Conservation (phyloP, 2,113 vertebrate species). For the Lates calcarifer region DNA sequence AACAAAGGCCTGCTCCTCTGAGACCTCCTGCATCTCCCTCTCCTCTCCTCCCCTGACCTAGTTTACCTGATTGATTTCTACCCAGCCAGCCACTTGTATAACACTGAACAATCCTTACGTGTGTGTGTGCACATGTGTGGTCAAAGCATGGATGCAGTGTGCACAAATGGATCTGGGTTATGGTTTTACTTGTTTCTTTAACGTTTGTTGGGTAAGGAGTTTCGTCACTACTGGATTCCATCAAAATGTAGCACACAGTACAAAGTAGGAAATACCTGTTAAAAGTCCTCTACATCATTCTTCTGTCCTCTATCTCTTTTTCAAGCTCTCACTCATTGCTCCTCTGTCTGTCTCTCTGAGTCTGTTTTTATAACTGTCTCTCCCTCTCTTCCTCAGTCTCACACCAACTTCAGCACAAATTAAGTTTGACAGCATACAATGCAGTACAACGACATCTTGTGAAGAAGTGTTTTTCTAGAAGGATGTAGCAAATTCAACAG, state of each 20-base stretch:
- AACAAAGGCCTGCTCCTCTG: slow-evolving; percentile 75
- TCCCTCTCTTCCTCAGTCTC: background rate
- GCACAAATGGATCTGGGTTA: background rate
- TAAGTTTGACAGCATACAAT: slow-evolving; percentile 36
- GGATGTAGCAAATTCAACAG: slow-evolving; percentile 61
- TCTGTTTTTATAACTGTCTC: background rate
- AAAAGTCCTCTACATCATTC: background rate
- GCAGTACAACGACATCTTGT: slow-evolving; percentile 42
- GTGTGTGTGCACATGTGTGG: slow-evolving; percentile 30
- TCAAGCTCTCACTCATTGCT: background rate
- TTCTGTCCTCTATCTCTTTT: background rate
- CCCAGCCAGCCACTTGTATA: slow-evolving; percentile 72
- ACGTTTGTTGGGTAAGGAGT: background rate
- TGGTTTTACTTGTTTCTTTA: slow-evolving; percentile 27
- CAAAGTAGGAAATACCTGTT: background rate
- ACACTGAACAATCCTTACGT: slow-evolving; percentile 40
- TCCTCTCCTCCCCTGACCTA: slow-evolving; percentile 71
- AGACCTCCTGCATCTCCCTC: slow-evolving; percentile 68
- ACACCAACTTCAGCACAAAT: slow-evolving; percentile 37
- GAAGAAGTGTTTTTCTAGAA: slow-evolving; percentile 53
- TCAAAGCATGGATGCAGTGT: slow-evolving; percentile 16
- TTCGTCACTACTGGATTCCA: background rate
- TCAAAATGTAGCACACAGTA: background rate
- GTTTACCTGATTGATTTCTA: slow-evolving; percentile 81
- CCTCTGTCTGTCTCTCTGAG: background rate